A percentile compares a stretch with the other conserved stretches of the same genome.
These are phyloP conservation scores for Brachionus manjavacas DNA, from an alignment of 1,140 invertebrate species.

Conservation along the genomic window DNA sequence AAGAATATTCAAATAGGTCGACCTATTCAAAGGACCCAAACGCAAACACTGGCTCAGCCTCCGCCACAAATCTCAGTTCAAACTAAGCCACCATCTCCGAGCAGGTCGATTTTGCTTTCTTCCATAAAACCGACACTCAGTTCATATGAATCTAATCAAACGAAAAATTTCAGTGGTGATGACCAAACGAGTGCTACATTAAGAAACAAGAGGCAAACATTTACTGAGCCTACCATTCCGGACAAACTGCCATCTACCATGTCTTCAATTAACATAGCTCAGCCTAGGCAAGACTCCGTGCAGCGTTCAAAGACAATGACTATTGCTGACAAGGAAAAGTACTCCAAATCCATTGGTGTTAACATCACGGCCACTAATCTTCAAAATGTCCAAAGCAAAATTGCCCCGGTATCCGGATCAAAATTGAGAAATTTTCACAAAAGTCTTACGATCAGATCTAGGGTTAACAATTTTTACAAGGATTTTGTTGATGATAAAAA, in stretches of 20 bases:
- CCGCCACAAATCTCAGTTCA: not conserved
- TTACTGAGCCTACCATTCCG: not conserved
- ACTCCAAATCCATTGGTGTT: not conserved
- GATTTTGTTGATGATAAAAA: constrained; percentile 31
- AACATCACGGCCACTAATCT: not conserved
- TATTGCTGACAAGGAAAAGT: not conserved
- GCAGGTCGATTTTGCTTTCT: not conserved
- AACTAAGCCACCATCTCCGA: not conserved
- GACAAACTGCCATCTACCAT: not conserved
- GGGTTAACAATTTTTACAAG: constrained; percentile 34
- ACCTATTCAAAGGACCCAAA: not conserved
- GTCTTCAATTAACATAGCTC: not conserved
- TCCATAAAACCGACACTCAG: not conserved
- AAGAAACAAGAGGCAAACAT: not conserved
- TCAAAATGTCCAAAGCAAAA: not conserved
- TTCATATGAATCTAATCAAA: not conserved
- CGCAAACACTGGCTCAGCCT: not conserved
- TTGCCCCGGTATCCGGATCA: not conserved
- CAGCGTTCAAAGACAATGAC: not conserved
- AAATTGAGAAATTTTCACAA: constrained; percentile 12
- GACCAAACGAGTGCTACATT: not conserved
- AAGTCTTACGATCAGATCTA: not conserved
- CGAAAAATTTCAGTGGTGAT: not conserved
- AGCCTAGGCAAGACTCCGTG: not conserved
- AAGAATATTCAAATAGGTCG: not conserved